These are phyloP conservation scores for Sarcophaga peregrina DNA, from an alignment of 1,140 invertebrate species.

Conservation along the genomic window DNA sequence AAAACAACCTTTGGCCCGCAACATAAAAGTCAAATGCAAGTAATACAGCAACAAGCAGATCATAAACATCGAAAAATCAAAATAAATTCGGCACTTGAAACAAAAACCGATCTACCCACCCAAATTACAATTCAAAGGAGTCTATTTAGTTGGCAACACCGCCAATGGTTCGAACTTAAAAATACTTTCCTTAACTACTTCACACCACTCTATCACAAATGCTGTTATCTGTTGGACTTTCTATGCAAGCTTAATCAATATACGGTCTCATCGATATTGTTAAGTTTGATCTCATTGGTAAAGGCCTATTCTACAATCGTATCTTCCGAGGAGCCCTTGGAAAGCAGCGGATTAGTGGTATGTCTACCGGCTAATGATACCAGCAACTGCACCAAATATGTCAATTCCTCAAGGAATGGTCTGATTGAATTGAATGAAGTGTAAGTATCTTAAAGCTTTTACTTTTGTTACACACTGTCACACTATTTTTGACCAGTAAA, in stretches of 20 bases:
- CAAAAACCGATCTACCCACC: no score
- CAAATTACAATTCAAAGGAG: background rate
- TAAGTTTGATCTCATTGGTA: background rate
- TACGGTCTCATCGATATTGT: background rate
- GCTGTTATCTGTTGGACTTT: background rate
- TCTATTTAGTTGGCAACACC: background rate
- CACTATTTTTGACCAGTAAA: no score
- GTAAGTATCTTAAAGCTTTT: background rate
- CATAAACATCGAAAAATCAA: no score
- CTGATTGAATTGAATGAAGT: conserved; percentile 23
- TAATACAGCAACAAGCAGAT: background rate
- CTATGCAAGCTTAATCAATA: background rate
- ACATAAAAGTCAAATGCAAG: background rate
- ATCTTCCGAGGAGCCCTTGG: background rate
- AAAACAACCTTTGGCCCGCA: background rate
- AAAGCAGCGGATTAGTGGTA: background rate
- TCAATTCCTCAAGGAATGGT: conserved; percentile 20
- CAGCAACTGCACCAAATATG: background rate
- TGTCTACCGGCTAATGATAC: background rate
- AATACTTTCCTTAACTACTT: no score
- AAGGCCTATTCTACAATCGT: background rate
- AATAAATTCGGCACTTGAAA: no score
- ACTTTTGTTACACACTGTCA: no score
- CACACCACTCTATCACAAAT: no score
- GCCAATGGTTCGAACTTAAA: background rate